These are phyloP conservation scores for Nebria salina DNA, from an alignment of 2,888 invertebrate genomes.

Conservation along the genomic window DNA sequence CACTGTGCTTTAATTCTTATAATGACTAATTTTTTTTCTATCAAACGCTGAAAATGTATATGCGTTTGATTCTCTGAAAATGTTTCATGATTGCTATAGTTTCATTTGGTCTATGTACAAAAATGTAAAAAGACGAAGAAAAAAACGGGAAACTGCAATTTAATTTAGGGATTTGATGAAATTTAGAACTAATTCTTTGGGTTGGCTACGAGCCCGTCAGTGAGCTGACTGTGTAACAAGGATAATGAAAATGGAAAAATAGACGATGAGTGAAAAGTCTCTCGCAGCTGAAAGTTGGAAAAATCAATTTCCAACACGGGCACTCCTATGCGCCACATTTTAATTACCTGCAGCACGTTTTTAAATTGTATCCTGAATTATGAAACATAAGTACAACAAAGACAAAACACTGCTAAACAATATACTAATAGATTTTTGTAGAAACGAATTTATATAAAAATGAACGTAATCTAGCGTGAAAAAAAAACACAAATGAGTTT, in stretches of 20 bases:
- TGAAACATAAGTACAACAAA: neutral
- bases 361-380: slow-evolving; percentile 45
- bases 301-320: slow-evolving; percentile 41
- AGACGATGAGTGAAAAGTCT: neutral
- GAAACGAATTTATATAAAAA: too few species aligned
- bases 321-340: slow-evolving; percentile 45
- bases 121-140: neutral
- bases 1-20: too few species aligned
- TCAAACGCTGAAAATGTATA: too few species aligned
- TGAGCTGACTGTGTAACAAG: neutral
- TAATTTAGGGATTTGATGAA: slow-evolving; percentile 18
- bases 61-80: too few species aligned
- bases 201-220: neutral
- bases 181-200: slow-evolving; percentile 16
- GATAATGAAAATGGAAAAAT: slow-evolving; percentile 13
- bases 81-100: too few species aligned
- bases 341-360: slow-evolving; percentile 46
- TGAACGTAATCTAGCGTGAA: too few species aligned
- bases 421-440: too few species aligned
- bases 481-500: too few species aligned
- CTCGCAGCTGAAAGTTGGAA: slow-evolving; percentile 10
- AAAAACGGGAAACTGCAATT: slow-evolving; percentile 5
- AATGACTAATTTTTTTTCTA: too few species aligned
- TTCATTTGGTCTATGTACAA: neutral
- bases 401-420: too few species aligned